phyloP scores from a whole-genome alignment of 2,888 invertebrate species.

The Tanaodytes sp. region DNA sequence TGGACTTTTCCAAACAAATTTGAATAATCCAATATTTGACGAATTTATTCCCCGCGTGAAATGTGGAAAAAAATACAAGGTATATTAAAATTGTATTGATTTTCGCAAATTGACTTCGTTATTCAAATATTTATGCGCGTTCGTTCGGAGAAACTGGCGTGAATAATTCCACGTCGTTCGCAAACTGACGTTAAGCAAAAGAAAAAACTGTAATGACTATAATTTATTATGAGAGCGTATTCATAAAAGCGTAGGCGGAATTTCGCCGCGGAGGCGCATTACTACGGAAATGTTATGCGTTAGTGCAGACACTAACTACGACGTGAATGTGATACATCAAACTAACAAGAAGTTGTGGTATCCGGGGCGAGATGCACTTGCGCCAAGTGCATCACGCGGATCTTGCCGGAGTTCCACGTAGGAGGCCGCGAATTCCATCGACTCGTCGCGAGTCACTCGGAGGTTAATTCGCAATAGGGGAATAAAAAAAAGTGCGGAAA shows the following conservation, averaged over 20 bases:
- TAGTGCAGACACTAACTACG: slow-evolving; percentile 41
- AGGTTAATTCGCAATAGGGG: too few relatives aligned
- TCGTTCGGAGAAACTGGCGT: too few relatives aligned
- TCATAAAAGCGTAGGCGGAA: slow-evolving; percentile 19
- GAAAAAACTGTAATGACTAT: slow-evolving; percentile 24
- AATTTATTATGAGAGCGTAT: slow-evolving; percentile 26
- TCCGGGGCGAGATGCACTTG: slow-evolving; percentile 37
- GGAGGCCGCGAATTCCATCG: slow-evolving; percentile 29
- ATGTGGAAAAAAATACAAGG: too few relatives aligned
- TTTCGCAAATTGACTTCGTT: too few relatives aligned
- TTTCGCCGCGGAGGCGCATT: too few relatives aligned
- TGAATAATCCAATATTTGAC: too few relatives aligned
- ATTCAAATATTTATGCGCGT: too few relatives aligned
- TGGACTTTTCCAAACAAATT: too few relatives aligned
- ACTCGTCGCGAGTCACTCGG: too few relatives aligned
- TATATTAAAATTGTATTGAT: too few relatives aligned
- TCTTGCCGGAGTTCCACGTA: slow-evolving; percentile 37
- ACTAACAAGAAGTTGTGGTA: slow-evolving; percentile 52
- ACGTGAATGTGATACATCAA: slow-evolving; percentile 50
- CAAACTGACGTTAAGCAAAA: slow-evolving; percentile 10
- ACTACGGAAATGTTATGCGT: slow-evolving; percentile 42
- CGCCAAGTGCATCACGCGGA: slow-evolving; percentile 36
- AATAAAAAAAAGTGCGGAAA: too few relatives aligned
- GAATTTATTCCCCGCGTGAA: too few relatives aligned
- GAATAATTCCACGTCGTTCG: slow-evolving; percentile 3